Conservation (phyloP, 2,113 vertebrate genomes). For the Oncorhynchus masou region DNA sequence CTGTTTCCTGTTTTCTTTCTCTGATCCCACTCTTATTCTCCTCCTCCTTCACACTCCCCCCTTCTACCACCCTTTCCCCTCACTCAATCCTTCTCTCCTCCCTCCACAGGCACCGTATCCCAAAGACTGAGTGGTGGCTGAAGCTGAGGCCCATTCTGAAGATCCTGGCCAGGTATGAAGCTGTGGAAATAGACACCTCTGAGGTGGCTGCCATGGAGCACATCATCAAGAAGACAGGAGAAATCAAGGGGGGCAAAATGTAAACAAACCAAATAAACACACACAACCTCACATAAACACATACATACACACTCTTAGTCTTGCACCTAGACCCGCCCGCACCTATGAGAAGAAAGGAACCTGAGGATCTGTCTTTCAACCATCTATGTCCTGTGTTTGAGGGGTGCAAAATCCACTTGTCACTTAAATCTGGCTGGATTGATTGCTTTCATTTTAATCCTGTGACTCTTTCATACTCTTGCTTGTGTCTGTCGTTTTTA, state of each 20-base stretch:
- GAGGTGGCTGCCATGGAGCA: slow-evolving; percentile 84
- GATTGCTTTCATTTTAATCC: no score
- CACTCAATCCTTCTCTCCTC: not conserved
- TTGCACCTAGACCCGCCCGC: not conserved
- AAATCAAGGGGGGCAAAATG: not conserved
- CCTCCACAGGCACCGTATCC: slow-evolving; percentile 82
- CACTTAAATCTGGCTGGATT: no score
- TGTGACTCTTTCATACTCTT: no score
- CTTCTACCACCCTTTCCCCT: not conserved
- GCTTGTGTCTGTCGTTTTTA: no score
- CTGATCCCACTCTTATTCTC: not conserved
- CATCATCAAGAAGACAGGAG: slow-evolving; percentile 72
- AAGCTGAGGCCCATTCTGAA: slow-evolving; percentile 87
- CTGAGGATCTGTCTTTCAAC: no score
- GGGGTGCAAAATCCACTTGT: no score
- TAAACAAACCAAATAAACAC: not conserved
- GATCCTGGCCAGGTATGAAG: slow-evolving; percentile 86
- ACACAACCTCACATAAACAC: not conserved
- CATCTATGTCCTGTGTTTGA: no score
- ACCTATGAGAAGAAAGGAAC: not conserved
- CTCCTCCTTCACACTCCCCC: not conserved
- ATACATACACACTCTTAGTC: not conserved
- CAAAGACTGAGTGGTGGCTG: slow-evolving; percentile 88
- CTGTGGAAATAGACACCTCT: slow-evolving; percentile 78
- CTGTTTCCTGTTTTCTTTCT: not conserved